phyloP scores from a whole-genome alignment of 1,140 invertebrate species.

The Zaprionus kolodkinae region DNA sequence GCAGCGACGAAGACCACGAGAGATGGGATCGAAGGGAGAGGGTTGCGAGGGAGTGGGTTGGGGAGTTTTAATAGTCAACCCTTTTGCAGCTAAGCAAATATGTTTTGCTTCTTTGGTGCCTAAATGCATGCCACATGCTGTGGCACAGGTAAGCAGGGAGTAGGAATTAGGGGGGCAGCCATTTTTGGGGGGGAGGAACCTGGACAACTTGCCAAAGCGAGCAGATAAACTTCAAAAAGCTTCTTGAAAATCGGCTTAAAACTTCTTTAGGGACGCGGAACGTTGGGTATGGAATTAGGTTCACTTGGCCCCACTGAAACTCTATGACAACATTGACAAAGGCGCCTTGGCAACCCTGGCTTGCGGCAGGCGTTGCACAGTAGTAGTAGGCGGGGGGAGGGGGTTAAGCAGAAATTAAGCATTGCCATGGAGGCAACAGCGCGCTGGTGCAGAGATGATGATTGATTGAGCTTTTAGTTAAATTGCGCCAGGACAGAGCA shows the following conservation, averaged over 20 bases:
- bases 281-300: too few species aligned
- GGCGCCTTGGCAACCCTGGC: constrained; percentile 12
- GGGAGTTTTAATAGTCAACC: constrained; percentile 61
- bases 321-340: constrained; percentile 70
- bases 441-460: constrained; percentile 52
- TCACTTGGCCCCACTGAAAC: constrained; percentile 32
- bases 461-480: constrained; percentile 79
- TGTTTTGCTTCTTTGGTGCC: constrained; percentile 31
- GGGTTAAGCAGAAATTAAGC: constrained; percentile 60
- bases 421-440: constrained; percentile 54
- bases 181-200: not conserved
- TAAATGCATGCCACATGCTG: constrained; percentile 51
- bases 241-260: constrained; percentile 70
- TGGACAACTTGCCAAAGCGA: constrained; percentile 31
- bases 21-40: too few species aligned
- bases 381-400: not conserved
- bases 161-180: not conserved
- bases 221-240: constrained; percentile 72
- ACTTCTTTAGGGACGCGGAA: constrained; percentile 42
- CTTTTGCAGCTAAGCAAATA: constrained; percentile 60
- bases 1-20: constrained; percentile 28
- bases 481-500: constrained; percentile 55
- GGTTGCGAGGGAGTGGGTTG: too few species aligned
- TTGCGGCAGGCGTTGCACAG: not conserved
- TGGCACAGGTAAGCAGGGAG: constrained; percentile 39